phyloP scores from a whole-genome alignment of 1,140 invertebrate species.

The Bombus soroeensis region DNA sequence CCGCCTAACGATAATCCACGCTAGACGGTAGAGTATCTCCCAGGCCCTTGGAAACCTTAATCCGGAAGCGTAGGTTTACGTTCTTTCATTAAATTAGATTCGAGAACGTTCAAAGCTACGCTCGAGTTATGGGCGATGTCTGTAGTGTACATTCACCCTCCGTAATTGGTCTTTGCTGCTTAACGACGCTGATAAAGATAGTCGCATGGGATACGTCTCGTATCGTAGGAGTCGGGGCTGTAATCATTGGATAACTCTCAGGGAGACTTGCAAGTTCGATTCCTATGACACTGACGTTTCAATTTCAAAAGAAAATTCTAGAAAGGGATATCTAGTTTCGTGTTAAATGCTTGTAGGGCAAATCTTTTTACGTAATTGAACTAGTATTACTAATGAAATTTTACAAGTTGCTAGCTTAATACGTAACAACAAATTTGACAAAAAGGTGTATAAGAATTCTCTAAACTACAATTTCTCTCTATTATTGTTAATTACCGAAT shows the following conservation, averaged over 20 bases:
- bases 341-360: too few species aligned
- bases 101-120: not conserved
- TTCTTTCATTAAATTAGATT: slow-evolving; percentile 19
- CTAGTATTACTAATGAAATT: too few species aligned
- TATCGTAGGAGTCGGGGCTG: not conserved
- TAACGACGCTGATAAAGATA: not conserved
- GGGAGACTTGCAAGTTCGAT: not conserved
- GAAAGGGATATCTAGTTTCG: not conserved
- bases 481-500: too few species aligned
- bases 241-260: not conserved
- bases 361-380: too few species aligned
- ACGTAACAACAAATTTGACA: too few species aligned
- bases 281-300: not conserved
- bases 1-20: not conserved
- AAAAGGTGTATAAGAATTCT: too few species aligned
- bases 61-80: not conserved
- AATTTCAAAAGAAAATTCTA: not conserved
- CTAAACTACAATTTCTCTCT: too few species aligned
- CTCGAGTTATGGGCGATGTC: not conserved
- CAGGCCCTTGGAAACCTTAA: not conserved
- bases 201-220: too few species aligned
- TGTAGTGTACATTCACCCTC: not conserved
- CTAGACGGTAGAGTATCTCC: not conserved
- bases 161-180: not conserved
- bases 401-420: too few species aligned